Evolutionary conservation across 2,888 invertebrate species (phyloP).

Genomic region (Capitulum mitella): DNA sequence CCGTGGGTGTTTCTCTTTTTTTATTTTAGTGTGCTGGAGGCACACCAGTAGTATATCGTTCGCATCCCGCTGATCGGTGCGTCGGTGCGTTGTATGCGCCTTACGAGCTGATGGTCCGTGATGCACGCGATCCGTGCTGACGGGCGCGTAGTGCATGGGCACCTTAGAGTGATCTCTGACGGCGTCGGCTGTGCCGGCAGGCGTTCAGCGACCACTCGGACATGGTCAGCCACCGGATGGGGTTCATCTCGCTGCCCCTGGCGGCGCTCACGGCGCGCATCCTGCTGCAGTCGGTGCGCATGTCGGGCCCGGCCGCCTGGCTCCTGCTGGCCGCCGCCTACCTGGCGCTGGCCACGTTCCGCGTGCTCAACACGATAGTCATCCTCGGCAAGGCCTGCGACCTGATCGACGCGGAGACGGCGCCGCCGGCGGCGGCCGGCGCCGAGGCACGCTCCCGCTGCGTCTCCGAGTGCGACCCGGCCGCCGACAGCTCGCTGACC

Average conservation of each 20-base stretch:
- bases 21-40: too few species aligned
- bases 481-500: slow-evolving; percentile 78
- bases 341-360: slow-evolving; percentile 62
- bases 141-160: too few species aligned
- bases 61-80: too few species aligned
- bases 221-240: slow-evolving; percentile 91
- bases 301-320: slow-evolving; percentile 63
- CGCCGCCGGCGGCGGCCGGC: slow-evolving; percentile 1
- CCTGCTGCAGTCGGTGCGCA: slow-evolving; percentile 68
- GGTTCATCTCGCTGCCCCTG: slow-evolving; percentile 93
- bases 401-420: slow-evolving; percentile 56
- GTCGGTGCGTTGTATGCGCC: too few species aligned
- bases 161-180: too few species aligned
- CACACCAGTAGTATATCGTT: too few species aligned
- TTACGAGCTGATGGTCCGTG: too few species aligned
- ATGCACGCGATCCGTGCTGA: too few species aligned
- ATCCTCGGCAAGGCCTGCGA: slow-evolving; percentile 86
- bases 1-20: too few species aligned
- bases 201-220: slow-evolving; percentile 97
- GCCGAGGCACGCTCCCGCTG: slow-evolving; percentile 29
- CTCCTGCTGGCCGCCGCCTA: slow-evolving; percentile 67
- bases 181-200: slow-evolving; percentile 41
- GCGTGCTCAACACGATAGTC: slow-evolving; percentile 73
- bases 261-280: slow-evolving; percentile 88
- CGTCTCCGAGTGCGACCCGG: slow-evolving; percentile 53